Percentiles rank a stretch among this genome's conserved stretches.
phyloP scores from a whole-genome alignment of 2,797 vertebrate species.

The Anabacerthia variegaticeps region DNA sequence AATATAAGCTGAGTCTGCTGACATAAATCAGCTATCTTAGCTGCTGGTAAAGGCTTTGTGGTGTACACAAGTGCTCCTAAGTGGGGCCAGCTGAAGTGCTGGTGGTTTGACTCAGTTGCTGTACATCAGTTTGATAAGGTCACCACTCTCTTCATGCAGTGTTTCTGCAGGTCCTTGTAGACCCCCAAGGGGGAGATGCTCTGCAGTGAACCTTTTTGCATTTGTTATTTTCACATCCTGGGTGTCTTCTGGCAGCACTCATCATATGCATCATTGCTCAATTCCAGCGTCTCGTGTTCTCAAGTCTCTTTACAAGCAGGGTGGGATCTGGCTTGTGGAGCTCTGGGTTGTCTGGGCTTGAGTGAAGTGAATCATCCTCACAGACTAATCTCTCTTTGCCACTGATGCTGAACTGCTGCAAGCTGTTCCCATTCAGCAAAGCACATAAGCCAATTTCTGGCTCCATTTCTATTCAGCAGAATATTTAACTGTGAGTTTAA shows the following conservation, averaged over 20 bases:
- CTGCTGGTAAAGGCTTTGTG: neutral
- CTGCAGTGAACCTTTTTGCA: neutral
- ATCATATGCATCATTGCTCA: neutral
- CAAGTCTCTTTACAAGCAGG: neutral
- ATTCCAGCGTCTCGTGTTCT: neutral
- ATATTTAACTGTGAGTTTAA: neutral
- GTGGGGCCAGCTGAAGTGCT: neutral
- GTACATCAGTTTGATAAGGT: neutral
- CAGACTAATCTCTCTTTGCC: neutral
- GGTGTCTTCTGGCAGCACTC: neutral
- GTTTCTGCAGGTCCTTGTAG: neutral
- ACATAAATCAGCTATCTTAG: slow-evolving; percentile 3
- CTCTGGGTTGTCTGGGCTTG: neutral
- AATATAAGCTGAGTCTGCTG: neutral
- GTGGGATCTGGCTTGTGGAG: neutral
- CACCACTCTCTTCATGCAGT: neutral
- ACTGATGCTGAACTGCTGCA: neutral
- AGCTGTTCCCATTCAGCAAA: slow-evolving; percentile 26
- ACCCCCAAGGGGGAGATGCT: neutral
- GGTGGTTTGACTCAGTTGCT: neutral
- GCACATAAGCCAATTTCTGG: slow-evolving; percentile 15
- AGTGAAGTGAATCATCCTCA: slow-evolving; percentile 24
- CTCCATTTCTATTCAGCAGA: slow-evolving; percentile 1
- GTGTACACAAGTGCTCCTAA: neutral
- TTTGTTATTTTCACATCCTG: neutral